Evolutionary conservation across 2,113 vertebrate species (phyloP).

Genomic region (Blennius ocellaris): DNA sequence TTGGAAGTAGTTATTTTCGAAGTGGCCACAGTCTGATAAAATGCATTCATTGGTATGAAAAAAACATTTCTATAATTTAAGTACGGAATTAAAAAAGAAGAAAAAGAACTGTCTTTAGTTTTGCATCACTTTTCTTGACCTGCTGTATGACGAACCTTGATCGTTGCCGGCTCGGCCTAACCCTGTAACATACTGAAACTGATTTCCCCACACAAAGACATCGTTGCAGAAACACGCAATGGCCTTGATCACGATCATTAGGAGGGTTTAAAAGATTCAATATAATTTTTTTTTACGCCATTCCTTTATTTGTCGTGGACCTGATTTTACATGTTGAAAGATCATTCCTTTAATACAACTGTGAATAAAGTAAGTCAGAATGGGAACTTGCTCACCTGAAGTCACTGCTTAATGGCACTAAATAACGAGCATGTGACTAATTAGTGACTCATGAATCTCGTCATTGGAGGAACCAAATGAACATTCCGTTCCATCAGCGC

Average conservation of each 20-base stretch:
- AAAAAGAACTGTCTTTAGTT: too few species aligned
- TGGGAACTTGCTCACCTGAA: slow-evolving; percentile 29
- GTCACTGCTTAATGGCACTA: slow-evolving; percentile 30
- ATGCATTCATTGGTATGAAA: too few species aligned
- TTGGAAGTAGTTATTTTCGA: too few species aligned
- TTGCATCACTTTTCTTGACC: neutral
- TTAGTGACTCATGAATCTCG: slow-evolving; percentile 68
- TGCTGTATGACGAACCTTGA: neutral
- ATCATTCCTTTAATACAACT: neutral
- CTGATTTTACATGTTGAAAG: slow-evolving; percentile 15
- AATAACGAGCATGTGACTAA: slow-evolving; percentile 65
- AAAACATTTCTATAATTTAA: too few species aligned
- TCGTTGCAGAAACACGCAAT: neutral
- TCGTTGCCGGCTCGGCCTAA: neutral
- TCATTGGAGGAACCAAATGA: slow-evolving; percentile 19
- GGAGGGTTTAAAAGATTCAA: slow-evolving; percentile 1
- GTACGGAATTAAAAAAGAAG: neutral
- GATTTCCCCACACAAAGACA: neutral
- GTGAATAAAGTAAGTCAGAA: neutral
- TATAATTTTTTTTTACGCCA: neutral
- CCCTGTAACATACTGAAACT: neutral
- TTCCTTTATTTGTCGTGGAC: neutral
- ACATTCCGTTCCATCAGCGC: slow-evolving; percentile 36
- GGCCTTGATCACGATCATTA: neutral
- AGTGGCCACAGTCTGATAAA: too few species aligned